Evolutionary conservation across 1,140 invertebrate species (phyloP), one percentile per base, ranked within the genome.

Genomic region (Vanessa tameamea): DNA sequence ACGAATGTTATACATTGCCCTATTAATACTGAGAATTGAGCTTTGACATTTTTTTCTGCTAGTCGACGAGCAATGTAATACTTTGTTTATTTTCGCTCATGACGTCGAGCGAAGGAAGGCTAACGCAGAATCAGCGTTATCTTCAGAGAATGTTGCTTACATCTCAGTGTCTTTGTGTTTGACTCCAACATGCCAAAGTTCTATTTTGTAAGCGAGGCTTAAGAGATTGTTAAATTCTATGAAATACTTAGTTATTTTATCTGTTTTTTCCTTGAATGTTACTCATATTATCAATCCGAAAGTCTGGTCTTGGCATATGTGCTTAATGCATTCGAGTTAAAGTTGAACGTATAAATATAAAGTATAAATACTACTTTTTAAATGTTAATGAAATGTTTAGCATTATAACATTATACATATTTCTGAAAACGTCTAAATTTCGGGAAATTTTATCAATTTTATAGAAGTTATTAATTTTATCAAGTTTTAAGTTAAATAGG

Each of bases 121-220:
- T 61, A 59, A 47, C 16, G 31, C 26, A 37, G 53, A 69, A 37
- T 69, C 66, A 69, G 55, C 66, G 15, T 47, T 47, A 57, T 69
- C 53, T 57, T 69, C 53, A 37, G 57, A 61, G 57, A 37, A 61
- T 23, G 13, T 61, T 15, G 26, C 66, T 69, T 15, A 69, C 31
- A 57, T 69, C 31, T 69, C 57, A 57, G 37, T 61, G 57, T 55
- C 53, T 23, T 37, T 61, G 26, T 59, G 31, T 57, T 47, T 57
- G 66, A 55, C 57, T 69, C 16, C 53, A 11, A 69, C 53, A 57
- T 69, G 53, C 8, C 50, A 47, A 55, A 47, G 26, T 69, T 47
- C 43, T 68, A 16, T 20, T 55, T 55, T 55, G 6, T 11, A 23
- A 57, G 53, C 9, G 5, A 23, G 20, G 53, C 53, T 57, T 57